These are phyloP conservation scores for Eurypyga helias DNA, from an alignment of 2,113 vertebrate species.

Conservation along the genomic window DNA sequence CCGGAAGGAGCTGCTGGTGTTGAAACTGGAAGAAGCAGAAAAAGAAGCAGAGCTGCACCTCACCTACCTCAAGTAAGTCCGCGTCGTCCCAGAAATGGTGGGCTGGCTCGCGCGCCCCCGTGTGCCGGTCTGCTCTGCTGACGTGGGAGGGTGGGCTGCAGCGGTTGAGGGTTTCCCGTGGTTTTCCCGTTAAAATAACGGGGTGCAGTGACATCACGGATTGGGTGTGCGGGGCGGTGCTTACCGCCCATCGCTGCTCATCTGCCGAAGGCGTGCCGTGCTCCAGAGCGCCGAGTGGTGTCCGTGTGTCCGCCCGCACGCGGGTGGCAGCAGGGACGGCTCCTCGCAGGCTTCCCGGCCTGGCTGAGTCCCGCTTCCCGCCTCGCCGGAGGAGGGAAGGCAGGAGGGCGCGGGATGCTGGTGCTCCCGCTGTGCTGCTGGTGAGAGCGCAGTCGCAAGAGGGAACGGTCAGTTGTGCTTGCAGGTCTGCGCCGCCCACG, in stretches of 20 bases:
- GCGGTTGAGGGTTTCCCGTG: not conserved
- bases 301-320: not conserved
- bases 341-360: not conserved
- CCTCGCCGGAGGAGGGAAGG: not conserved
- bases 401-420: accelerated
- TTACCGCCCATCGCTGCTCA: accelerated
- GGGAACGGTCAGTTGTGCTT: constrained; percentile 37
- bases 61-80: constrained; percentile 79
- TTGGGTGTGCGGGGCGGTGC: accelerated
- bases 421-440: accelerated
- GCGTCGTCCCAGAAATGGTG: accelerated
- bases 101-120: accelerated
- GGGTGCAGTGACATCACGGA: accelerated
- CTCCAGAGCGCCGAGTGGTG: not conserved
- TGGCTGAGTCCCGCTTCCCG: not conserved
- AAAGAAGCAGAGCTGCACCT: constrained; percentile 88
- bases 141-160: accelerated
- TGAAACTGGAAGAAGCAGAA: constrained; percentile 85
- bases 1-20: constrained; percentile 83
- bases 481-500: constrained; percentile 77
- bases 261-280: not conserved
- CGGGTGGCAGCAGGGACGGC: not conserved
- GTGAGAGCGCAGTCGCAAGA: not conserved
- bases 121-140: accelerated
- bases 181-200: accelerated